Base-by-base conservation (phyloP, 2,888 invertebrate genomes). In the Tachina lurida region DNA sequence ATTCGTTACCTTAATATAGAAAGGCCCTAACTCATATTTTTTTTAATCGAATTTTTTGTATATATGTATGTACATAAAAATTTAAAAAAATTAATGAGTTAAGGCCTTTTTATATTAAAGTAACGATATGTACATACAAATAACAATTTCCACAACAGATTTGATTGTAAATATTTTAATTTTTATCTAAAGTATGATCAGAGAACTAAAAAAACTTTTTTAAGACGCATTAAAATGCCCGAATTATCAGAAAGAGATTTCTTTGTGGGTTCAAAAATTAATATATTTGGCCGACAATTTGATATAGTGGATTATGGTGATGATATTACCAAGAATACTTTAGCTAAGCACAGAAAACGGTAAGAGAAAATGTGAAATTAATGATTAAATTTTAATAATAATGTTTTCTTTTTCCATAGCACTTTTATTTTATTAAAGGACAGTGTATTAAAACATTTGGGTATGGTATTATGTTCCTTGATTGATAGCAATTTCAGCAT, bases 391-490 rank as follows among this genome's bases (percentile, higher is more conserved):
- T 31, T 47, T 22, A 22, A 12, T n/a, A 75, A 15, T 41, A 45
- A 47, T 19, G 1, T 41, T 10, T 74, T 31, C 12, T 19, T 54
- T 45, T 79, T 47, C 10, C 56, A 9, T 89, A 96, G 96, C 89
- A 96, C 97, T 2, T 96, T 97, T 92, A 95, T 95, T 5, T 92
- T 98, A 87, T 93, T 98, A 10, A 97, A 97, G 92, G 96, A 97
- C 10, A 93, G 95, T 82, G 94, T 95, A 10, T 93, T 96, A 31
- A 93, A 94, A 22, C 94, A 95, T 90, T 94, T 96, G 87, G 97
- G 98, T 0, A 95, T 95, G 89, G 95, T 98, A 77, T 89, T 98
- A 0, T 95, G 94, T 71, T 92, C 94, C 39, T 94, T 98, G 15
- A 93, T 95, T 89, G 94, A 95, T 5, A 93, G 94, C 89, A 94